These are phyloP conservation scores for Phalloptychus januarius DNA, from an alignment of 2,797 vertebrate species.

Conservation along the genomic window DNA sequence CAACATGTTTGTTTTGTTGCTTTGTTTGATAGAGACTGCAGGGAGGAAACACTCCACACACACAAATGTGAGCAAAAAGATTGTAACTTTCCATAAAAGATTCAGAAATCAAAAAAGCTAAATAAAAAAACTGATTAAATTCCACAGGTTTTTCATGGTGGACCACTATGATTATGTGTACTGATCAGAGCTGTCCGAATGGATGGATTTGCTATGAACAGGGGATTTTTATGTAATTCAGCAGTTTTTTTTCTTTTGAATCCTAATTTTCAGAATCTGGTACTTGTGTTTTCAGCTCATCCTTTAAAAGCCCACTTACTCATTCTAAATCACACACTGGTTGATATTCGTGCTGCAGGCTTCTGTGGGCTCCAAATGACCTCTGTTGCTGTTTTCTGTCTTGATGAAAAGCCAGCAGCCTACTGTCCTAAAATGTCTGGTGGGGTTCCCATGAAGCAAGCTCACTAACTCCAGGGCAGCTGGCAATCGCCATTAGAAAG, in stretches of 20 bases:
- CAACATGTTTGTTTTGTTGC: neutral
- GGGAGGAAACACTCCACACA: neutral
- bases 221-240: neutral
- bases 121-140: neutral
- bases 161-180: neutral
- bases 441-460: slow-evolving; percentile 38
- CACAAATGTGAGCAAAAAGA: neutral
- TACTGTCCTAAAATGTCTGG: slow-evolving; percentile 62
- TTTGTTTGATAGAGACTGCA: neutral
- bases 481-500: slow-evolving; percentile 54
- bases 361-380: slow-evolving; percentile 60
- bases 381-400: slow-evolving; percentile 68
- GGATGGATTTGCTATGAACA: neutral
- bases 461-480: slow-evolving; percentile 47
- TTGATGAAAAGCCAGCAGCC: slow-evolving; percentile 50
- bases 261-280: slow-evolving; percentile 7
- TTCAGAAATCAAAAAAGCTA: neutral
- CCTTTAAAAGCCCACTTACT: slow-evolving; percentile 52
- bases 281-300: slow-evolving; percentile 35
- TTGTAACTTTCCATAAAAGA: neutral
- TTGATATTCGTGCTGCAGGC: slow-evolving; percentile 48
- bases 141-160: neutral
- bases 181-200: neutral
- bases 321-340: slow-evolving; percentile 54
- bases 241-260: slow-evolving; percentile 5